A percentile compares a stretch with the other conserved stretches of the same genome.
Conservation (phyloP, 2,888 invertebrate genomes). For the Tryphoninae sp. region DNA sequence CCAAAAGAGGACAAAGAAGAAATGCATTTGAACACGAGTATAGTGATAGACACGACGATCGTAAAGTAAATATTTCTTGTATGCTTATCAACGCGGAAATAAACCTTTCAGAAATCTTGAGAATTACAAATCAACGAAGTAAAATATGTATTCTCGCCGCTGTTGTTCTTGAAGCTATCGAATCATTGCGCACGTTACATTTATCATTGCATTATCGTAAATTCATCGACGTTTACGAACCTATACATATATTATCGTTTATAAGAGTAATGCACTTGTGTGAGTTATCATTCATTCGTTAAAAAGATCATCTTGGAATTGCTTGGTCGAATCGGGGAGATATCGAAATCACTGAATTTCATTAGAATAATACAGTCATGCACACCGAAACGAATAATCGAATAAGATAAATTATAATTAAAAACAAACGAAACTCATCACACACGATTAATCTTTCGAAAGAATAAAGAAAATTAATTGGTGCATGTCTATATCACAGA, state of each 20-base stretch:
- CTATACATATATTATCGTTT: conserved; percentile 6
- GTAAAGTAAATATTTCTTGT: conserved; percentile 1
- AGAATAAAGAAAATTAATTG: conserved; percentile 50
- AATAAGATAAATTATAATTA: conserved; percentile 44
- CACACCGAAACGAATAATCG: conserved; percentile 24
- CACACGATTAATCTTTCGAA: conserved; percentile 27
- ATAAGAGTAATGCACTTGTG: conserved; percentile 25
- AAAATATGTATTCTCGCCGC: neutral
- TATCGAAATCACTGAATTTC: conserved; percentile 35
- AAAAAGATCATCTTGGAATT: neutral
- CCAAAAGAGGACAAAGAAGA: conserved; percentile 19
- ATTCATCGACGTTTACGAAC: neutral
- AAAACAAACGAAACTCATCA: conserved; percentile 39
- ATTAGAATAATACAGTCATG: conserved; percentile 13
- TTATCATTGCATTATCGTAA: neutral
- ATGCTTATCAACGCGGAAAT: neutral
- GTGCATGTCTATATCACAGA: conserved; percentile 80
- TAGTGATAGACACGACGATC: conserved; percentile 39
- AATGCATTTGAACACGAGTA: conserved; percentile 62
- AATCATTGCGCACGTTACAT: neutral
- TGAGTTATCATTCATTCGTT: conserved; percentile 10
- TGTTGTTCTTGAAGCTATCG: neutral
- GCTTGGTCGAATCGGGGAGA: conserved; percentile 3
- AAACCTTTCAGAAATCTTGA: neutral
- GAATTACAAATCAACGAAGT: neutral